Evolutionary conservation across 1,140 invertebrate genomes (phyloP).

Genomic region (Lordiphosa clarofinis): DNA sequence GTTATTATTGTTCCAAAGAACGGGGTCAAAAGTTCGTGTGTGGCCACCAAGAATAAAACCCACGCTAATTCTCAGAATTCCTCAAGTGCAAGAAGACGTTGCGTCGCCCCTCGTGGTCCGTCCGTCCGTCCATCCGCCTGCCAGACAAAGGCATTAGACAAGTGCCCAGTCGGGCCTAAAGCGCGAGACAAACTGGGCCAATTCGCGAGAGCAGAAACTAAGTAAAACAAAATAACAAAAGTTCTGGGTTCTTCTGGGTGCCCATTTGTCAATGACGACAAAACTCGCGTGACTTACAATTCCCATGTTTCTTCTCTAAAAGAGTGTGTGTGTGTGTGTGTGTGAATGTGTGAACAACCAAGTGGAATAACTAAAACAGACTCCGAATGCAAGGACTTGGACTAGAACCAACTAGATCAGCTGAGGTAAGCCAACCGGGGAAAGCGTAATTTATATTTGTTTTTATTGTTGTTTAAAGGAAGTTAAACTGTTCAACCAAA

Average conservation of each 20-base stretch:
- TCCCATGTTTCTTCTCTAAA: background rate
- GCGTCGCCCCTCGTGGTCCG: slow-evolving; percentile 29
- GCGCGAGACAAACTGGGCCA: slow-evolving; percentile 67
- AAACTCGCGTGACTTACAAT: slow-evolving; percentile 58
- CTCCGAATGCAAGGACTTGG: slow-evolving; percentile 27
- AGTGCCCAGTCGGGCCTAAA: slow-evolving; percentile 36
- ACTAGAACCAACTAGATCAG: background rate
- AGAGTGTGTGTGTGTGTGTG: background rate
- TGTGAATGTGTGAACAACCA: slow-evolving; percentile 13
- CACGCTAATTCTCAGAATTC: slow-evolving; percentile 59
- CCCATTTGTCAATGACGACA: slow-evolving; percentile 68
- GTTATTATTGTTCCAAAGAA: slow-evolving; percentile 52
- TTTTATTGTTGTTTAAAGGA: too few species aligned
- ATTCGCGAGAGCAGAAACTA: slow-evolving; percentile 49
- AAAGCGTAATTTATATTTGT: background rate
- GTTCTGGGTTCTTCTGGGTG: slow-evolving; percentile 24
- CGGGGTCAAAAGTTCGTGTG: slow-evolving; percentile 75
- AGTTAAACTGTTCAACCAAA: too few species aligned
- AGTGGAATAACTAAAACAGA: slow-evolving; percentile 38
- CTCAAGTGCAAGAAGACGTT: slow-evolving; percentile 59
- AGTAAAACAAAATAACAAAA: slow-evolving; percentile 28
- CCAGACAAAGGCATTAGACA: slow-evolving; percentile 26
- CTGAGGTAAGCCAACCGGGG: slow-evolving; percentile 20
- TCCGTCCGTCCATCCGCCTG: slow-evolving; percentile 28
- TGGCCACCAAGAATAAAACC: slow-evolving; percentile 5